Evolutionary conservation across 53 echinoderm and acorn worm genomes (phyloP), one percentile per base, ranked within the genome.

Genomic region (Temnopleurus reevesii): DNA sequence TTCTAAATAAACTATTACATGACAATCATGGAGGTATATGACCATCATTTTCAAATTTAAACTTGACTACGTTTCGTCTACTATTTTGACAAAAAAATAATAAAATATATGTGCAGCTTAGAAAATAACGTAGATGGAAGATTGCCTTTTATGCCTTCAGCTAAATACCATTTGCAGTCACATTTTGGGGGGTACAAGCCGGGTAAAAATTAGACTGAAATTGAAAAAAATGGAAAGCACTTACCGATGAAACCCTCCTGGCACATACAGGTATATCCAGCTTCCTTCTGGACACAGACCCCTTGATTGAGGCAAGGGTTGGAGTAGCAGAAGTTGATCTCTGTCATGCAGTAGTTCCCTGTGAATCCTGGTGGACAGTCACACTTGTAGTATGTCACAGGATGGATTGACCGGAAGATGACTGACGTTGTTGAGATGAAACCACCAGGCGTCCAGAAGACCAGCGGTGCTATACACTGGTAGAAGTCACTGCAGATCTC

Each of bases 321-420:
- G 77, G 98, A 94, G 91, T 98, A 98, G 93, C 98, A 98, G 77
- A 94, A 95, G 93, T 98, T 98, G 93, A 98, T 95, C 89, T 98
- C 95, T 13, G 98, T 98, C 49, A 89, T 94, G 84, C 98, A 98
- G 66, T 93, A 98, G 90, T 98, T 98, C 23, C 98, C 98, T 18
- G 98, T 90, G 84, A 98, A 98, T 27, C 98, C 98, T 7, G 93
- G 91, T 0, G 98, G 98, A 89, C 98, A 98, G 76, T 95, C 98
- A n/a, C 98, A 98, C 59, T 92, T 96, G 92, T 98, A 94, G 61
- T 93, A 90, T 2, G 90, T 92, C 90, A 93, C 98, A 10, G 98
- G 98, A 45, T 98, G 95, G 27, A 98, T 95, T 77, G 98, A 93
- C n/a, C 98, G 94, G 81, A 98, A 98, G 92, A 98, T 95, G 45